phyloP scores from a whole-genome alignment of 2,113 vertebrate species.

The Calonectris borealis region DNA sequence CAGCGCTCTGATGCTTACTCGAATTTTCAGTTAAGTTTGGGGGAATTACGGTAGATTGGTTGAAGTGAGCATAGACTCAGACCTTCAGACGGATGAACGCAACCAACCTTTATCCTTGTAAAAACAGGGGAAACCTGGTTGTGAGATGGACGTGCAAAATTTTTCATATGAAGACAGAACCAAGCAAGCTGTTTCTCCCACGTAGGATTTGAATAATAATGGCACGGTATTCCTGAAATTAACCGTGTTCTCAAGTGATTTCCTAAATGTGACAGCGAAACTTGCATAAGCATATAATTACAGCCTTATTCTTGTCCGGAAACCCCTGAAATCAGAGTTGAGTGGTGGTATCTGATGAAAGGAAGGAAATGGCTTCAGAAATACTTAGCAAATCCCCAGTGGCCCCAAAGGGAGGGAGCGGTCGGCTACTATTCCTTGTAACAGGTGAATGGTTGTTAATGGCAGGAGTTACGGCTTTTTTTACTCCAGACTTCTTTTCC shows the following conservation, averaged over 20 bases:
- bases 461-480: background rate
- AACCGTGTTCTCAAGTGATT: background rate
- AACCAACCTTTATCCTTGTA: background rate
- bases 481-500: background rate
- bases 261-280: background rate
- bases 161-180: background rate
- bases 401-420: no score
- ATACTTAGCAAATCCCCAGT: background rate
- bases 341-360: background rate
- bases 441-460: background rate
- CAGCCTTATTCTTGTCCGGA: background rate
- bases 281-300: background rate
- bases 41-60: background rate
- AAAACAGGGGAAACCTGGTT: background rate
- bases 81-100: background rate
- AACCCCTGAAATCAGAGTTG: background rate
- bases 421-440: accelerated
- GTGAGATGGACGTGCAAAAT: background rate
- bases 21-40: background rate
- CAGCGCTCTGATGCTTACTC: background rate
- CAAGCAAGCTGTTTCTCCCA: background rate
- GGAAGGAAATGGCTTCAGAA: background rate
- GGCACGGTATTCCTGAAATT: background rate
- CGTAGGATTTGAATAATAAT: background rate
- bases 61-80: background rate